These are phyloP conservation scores for Phenacoccus solenopsis DNA, from an alignment of 1,140 invertebrate species.

Conservation along the genomic window DNA sequence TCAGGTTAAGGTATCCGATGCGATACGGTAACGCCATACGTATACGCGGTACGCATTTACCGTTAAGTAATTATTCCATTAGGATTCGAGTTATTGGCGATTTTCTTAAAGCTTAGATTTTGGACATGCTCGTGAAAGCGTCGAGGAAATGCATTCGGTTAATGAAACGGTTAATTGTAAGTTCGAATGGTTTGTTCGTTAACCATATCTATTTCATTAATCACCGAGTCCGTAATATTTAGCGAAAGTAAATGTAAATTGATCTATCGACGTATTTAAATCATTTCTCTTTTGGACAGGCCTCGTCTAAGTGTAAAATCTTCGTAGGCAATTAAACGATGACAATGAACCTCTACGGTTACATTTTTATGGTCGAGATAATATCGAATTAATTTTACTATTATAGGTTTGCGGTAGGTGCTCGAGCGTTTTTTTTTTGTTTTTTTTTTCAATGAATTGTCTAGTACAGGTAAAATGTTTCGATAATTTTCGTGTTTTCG, in stretches of 20 bases:
- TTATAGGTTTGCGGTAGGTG: no score
- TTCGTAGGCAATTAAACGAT: background rate
- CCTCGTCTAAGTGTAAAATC: background rate
- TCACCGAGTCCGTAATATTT: background rate
- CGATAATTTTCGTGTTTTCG: no score
- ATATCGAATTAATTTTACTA: no score
- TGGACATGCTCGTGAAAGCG: background rate
- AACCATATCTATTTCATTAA: background rate
- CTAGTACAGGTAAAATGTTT: no score
- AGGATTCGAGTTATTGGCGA: no score
- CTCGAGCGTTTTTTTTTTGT: background rate
- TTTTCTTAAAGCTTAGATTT: background rate
- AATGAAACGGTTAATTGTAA: background rate
- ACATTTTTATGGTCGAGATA: background rate
- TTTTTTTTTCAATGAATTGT: background rate
- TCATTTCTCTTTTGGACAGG: background rate
- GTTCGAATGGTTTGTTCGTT: background rate
- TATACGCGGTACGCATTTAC: no score
- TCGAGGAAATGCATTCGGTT: background rate
- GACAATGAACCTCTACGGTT: background rate
- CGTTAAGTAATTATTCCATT: background rate
- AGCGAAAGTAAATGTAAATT: slow-evolving; percentile 3
- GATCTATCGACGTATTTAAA: background rate
- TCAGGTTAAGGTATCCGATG: no score
- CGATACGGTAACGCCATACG: no score